A percentile compares a stretch with the other conserved stretches of the same genome.
Conservation (phyloP, 2,113 vertebrate genomes). For the Atlantisia rogersi region DNA sequence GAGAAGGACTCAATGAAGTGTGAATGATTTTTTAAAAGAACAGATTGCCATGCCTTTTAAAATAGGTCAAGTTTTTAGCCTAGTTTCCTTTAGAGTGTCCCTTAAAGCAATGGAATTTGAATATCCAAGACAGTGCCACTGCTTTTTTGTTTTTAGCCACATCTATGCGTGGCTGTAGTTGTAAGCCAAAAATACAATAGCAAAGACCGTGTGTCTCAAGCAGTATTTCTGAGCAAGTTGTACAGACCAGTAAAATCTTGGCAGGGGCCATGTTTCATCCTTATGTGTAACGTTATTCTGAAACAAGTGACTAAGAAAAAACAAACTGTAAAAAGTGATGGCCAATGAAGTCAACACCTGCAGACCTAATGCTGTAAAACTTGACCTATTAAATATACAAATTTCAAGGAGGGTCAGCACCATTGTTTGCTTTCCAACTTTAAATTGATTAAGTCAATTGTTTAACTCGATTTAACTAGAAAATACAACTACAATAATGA, state of each 20-base stretch:
- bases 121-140: background rate
- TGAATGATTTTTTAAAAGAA: slow-evolving; percentile 60
- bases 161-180: background rate
- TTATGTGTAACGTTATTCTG: background rate
- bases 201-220: background rate
- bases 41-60: slow-evolving; percentile 66
- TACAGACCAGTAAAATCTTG: background rate
- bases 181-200: background rate
- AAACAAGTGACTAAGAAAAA: background rate
- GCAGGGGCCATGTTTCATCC: background rate
- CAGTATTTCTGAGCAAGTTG: background rate
- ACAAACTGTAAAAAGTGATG: background rate
- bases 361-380: background rate
- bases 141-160: background rate
- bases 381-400: background rate
- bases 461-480: background rate
- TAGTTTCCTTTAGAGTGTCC: slow-evolving; percentile 43
- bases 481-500: background rate
- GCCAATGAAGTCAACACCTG: background rate
- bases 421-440: background rate
- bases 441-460: background rate
- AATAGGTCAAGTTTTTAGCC: slow-evolving; percentile 70
- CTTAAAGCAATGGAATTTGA: slow-evolving; percentile 43
- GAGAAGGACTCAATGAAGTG: slow-evolving; percentile 41
- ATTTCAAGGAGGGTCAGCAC: background rate